Base-by-base conservation (phyloP, 2,113 vertebrate species). In the Puntigrus tetrazona region DNA sequence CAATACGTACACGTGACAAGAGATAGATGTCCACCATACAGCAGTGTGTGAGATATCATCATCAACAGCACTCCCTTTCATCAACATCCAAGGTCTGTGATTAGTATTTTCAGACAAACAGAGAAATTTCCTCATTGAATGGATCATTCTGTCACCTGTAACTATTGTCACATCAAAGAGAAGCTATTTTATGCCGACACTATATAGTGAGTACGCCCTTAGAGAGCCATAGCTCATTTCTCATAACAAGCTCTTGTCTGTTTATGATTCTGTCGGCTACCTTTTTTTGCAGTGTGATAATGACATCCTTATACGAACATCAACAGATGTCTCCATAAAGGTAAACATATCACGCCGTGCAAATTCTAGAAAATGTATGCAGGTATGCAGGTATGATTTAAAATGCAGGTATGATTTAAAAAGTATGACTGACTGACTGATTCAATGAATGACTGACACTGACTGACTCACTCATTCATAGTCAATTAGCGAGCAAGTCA, bases 161-260 rank as follows among this genome's bases (percentile, higher is more conserved):
- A 78, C 77, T 61, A 78, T 18, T 43, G 41, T 7, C 41, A 13
- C 59, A 81, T 81, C 78, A 81, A 81, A 81, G 61, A 67, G 27
- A 65, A n/a, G 27, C 78, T 67, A 61, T 61, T 47, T 67, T 8
- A 65, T 65, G 27, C 3, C 27, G 22, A 65, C 36, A 43, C 36
- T 41, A 78, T 18, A 61, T 25, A 29, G 29, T n/a, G n/a, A n/a
- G n/a, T 52, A 78, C 2, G 4, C 22, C 18, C 43, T 31, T 29
- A 80, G 25, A 67, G 16, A 80, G 27, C 5, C 41, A 67, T 13
- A 45, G 25, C 9, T 22, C 52, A 80, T 80, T 7, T 29, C 1
- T 27, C 20, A 4, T 52, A 52, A 76, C 73, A 81, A 31, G 61
- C 41, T 81, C 4, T 34, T 67, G 43, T 34, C 16, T 22, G 10